phyloP scores from a whole-genome alignment of 2,888 invertebrate species.

The Selenia dentaria region DNA sequence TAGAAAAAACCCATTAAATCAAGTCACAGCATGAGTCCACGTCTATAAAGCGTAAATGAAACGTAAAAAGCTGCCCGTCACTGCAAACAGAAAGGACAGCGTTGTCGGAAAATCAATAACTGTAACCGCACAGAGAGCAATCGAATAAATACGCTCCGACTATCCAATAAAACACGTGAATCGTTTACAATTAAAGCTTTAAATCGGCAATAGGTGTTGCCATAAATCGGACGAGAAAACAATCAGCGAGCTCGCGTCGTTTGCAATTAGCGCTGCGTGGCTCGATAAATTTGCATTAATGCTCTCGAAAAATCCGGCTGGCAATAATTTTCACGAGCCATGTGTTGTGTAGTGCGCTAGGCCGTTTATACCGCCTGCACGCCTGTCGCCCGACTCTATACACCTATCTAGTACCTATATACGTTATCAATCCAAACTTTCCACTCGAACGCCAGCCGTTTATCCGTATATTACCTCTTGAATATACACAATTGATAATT shows the following conservation, averaged over 20 bases:
- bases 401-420: not conserved
- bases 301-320: conserved; percentile 81
- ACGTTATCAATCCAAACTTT: conserved; percentile 12
- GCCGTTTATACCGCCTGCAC: conserved; percentile 38
- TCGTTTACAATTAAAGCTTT: conserved; percentile 84
- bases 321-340: conserved; percentile 80
- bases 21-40: conserved; percentile 12
- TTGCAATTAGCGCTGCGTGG: conserved; percentile 82
- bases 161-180: conserved; percentile 84
- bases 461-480: conserved; percentile 3
- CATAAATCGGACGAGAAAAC: conserved; percentile 82
- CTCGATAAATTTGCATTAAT: conserved; percentile 85
- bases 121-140: conserved; percentile 71
- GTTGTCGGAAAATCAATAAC: conserved; percentile 74
- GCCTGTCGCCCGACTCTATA: conserved; percentile 9
- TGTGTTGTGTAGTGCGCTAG: conserved; percentile 62
- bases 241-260: conserved; percentile 81
- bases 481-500: conserved; percentile 10
- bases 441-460: conserved; percentile 1
- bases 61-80: conserved; percentile 47
- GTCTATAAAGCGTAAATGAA: conserved; percentile 16
- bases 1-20: conserved; percentile 9
- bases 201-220: conserved; percentile 85
- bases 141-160: conserved; percentile 78
- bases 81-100: conserved; percentile 48